Evolutionary conservation across 2,888 invertebrate genomes (phyloP), one percentile per base, ranked within the genome.

Genomic region (Diplolepis rosae): DNA sequence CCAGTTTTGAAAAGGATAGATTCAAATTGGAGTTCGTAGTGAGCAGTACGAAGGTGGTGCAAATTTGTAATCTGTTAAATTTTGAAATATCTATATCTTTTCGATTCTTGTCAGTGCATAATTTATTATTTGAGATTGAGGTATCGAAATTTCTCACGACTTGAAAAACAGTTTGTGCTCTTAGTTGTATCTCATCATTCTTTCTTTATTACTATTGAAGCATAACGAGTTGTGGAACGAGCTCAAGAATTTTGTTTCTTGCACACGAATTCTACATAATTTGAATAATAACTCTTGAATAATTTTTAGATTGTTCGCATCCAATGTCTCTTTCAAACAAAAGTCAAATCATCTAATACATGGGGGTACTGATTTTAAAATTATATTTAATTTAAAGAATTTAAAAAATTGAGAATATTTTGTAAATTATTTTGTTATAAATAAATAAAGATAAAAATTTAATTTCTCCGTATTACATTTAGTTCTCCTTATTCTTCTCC

Each of bases 1-100:
- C 84, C 77, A 32, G 66, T 70, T 73, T 85, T 77, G 78, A 82
- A 86, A 82, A 78, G 84, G 83, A 84, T 81, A 86, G 80, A 71
- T 74, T 68, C 73, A 72, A 77, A 13, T 54, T 67, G 48, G 67
- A 32, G 66, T 42, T 48, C 11, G 30, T 30, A 65, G 15, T 65
- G 72, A 77, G 51, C 18, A 72, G 74, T 70, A 79, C 76, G 80
- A 81, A 82, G 83, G 81, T 86, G 83, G 85, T 84, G 82, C 80
- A 27, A 61, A 61, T 61, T 24, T 61, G 35, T 13, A 18, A 32
- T 4, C 28, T 1, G 9, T 4, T 45, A 15, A 15, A 18, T 18
- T 54, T 54, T 32, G n/a, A n/a, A n/a, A n/a, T 45, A 6, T 15
- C 6, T 24, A 50, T 24, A 13, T 9, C 13, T 9, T 42, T 28